Evolutionary conservation across 2,888 invertebrate genomes (phyloP).

Genomic region (Pseudanteris insignis): DNA sequence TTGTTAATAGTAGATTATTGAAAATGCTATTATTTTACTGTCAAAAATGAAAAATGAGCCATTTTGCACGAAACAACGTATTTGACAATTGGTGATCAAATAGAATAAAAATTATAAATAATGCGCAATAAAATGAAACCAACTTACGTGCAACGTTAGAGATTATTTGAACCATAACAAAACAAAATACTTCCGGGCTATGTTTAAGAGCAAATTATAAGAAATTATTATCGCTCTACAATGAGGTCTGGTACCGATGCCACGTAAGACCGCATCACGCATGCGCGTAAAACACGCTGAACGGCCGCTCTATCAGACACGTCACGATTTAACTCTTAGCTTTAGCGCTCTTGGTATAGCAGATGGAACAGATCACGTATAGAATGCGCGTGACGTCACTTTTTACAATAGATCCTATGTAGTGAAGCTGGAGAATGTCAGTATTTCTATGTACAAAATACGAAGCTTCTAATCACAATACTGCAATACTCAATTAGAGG

Average conservation of each 20-base stretch:
- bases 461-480: no score
- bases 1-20: not conserved
- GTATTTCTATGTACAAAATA: no score
- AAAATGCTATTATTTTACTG: slow-evolving; percentile 9
- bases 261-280: slow-evolving; percentile 72
- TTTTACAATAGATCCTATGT: no score
- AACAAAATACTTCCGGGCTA: slow-evolving; percentile 51
- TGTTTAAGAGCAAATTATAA: slow-evolving; percentile 56
- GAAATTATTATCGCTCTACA: slow-evolving; percentile 54
- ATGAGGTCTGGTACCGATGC: slow-evolving; percentile 65
- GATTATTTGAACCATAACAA: slow-evolving; percentile 59
- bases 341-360: not conserved
- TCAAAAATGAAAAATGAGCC: slow-evolving; percentile 43
- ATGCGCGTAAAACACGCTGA: slow-evolving; percentile 63
- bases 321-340: slow-evolving; percentile 46
- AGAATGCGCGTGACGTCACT: no score
- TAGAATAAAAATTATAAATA: not conserved
- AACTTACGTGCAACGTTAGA: slow-evolving; percentile 56
- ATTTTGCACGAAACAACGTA: slow-evolving; percentile 46
- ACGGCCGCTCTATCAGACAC: slow-evolving; percentile 53
- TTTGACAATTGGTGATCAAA: slow-evolving; percentile 15
- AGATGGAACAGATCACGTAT: no score
- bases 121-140: not conserved
- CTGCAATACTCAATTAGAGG: no score
- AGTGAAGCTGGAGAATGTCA: no score